Percentiles rank a stretch among this genome's conserved stretches.
These are phyloP conservation scores for Bombus superbus DNA, from an alignment of 1,140 invertebrate species.

Conservation along the genomic window DNA sequence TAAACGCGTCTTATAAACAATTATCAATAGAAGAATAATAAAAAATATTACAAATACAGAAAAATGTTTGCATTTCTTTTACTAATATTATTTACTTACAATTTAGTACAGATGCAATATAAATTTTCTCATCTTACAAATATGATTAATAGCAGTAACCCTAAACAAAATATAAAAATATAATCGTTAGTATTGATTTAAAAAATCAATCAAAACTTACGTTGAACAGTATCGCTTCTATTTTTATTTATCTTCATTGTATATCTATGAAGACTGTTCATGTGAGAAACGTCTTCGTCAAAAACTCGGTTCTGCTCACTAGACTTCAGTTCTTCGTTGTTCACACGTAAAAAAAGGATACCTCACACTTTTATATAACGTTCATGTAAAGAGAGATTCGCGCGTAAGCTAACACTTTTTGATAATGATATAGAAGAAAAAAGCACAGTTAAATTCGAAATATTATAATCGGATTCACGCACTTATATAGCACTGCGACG, in stretches of 20 bases:
- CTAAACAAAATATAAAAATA: neutral
- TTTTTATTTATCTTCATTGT: conserved; percentile 61
- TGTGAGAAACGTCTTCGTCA: neutral
- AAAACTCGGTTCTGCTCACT: neutral
- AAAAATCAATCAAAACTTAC: conserved; percentile 35
- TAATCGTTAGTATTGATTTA: neutral
- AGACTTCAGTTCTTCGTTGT: neutral
- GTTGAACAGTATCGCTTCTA: conserved; percentile 19
- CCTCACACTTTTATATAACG: conserved; percentile 17
- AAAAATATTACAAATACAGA: conserved; percentile 5
- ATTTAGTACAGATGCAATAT: neutral
- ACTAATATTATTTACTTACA: neutral
- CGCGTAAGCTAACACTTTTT: neutral
- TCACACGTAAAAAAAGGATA: neutral
- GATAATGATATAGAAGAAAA: neutral
- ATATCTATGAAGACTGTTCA: neutral
- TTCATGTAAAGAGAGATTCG: neutral
- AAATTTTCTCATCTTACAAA: neutral
- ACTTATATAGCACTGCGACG: neutral
- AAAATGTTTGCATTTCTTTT: neutral
- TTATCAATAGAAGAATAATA: conserved; percentile 16
- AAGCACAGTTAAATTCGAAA: neutral
- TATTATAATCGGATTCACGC: neutral
- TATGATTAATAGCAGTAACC: neutral
- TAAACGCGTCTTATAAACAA: conserved; percentile 1